Conservation (phyloP, 2,797 vertebrate species). For the Tauraco hartlaubi region DNA sequence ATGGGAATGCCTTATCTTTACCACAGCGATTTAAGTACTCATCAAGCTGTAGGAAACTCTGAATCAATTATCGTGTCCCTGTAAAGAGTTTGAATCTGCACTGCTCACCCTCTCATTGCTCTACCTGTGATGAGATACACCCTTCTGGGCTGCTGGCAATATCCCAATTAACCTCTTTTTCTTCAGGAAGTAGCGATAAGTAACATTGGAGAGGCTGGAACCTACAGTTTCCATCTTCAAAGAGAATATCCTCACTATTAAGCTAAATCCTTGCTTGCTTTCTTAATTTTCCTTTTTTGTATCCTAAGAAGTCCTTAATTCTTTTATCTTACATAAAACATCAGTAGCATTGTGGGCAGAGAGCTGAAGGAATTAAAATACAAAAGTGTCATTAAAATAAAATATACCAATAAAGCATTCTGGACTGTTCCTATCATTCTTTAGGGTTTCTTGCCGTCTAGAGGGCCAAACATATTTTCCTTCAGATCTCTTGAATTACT, state of each 20-base stretch:
- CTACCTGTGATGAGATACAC: not conserved
- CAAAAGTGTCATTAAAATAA: not conserved
- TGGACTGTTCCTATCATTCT: not conserved
- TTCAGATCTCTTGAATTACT: constrained; percentile 35
- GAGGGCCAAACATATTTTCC: constrained; percentile 14
- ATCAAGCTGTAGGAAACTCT: not conserved
- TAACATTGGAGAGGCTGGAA: not conserved
- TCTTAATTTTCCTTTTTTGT: not conserved
- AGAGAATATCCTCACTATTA: not conserved
- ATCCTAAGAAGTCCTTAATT: not conserved
- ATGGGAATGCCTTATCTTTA: not conserved
- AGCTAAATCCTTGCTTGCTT: not conserved
- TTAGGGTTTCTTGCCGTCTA: constrained; percentile 3
- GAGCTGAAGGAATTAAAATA: not conserved
- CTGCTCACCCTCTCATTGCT: not conserved
- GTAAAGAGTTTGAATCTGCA: not conserved
- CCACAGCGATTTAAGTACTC: not conserved
- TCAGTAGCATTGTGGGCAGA: not conserved
- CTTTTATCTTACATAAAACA: not conserved
- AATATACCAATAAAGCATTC: not conserved
- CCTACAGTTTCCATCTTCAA: not conserved
- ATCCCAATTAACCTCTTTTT: not conserved
- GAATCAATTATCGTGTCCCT: not conserved
- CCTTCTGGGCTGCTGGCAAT: not conserved
- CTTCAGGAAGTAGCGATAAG: not conserved